Conservation (phyloP, 35 echinoderm and acorn worm species). For the Lytechinus variegatus region DNA sequence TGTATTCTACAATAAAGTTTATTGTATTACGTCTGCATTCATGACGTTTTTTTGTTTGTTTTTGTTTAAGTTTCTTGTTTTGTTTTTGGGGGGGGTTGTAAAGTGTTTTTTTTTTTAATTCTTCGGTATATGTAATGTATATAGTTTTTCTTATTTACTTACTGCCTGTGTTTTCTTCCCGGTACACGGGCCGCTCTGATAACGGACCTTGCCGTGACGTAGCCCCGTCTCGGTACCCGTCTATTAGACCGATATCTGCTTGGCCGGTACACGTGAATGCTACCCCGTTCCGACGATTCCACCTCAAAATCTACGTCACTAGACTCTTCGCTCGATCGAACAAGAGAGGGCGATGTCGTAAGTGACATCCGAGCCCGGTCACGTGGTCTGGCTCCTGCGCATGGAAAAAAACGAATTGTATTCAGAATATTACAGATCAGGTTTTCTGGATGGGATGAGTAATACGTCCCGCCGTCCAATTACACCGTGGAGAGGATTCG, state of each 20-base stretch:
- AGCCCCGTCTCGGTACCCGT: slow-evolving; percentile 68
- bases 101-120: too few species aligned
- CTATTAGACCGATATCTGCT: slow-evolving; percentile 71
- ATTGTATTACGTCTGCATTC: too few species aligned
- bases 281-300: slow-evolving; percentile 59
- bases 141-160: not conserved
- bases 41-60: too few species aligned
- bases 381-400: slow-evolving; percentile 50
- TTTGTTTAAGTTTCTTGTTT: too few species aligned
- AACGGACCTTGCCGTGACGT: slow-evolving; percentile 63
- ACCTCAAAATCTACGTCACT: slow-evolving; percentile 64
- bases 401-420: not conserved
- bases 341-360: slow-evolving; percentile 56
- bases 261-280: slow-evolving; percentile 70
- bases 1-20: too few species aligned
- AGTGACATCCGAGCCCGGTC: slow-evolving; percentile 42
- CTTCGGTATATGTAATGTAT: too few species aligned
- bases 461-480: too few species aligned
- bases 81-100: too few species aligned
- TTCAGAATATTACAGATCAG: too few species aligned
- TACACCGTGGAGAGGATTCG: too few species aligned
- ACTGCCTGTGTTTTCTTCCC: slow-evolving; percentile 75
- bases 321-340: slow-evolving; percentile 72
- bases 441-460: too few species aligned
- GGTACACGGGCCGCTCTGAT: slow-evolving; percentile 66